Evolutionary conservation across 2,113 vertebrate genomes (phyloP), one percentile per base, ranked within the genome.

Genomic region (Microcebus lehilahytsara): DNA sequence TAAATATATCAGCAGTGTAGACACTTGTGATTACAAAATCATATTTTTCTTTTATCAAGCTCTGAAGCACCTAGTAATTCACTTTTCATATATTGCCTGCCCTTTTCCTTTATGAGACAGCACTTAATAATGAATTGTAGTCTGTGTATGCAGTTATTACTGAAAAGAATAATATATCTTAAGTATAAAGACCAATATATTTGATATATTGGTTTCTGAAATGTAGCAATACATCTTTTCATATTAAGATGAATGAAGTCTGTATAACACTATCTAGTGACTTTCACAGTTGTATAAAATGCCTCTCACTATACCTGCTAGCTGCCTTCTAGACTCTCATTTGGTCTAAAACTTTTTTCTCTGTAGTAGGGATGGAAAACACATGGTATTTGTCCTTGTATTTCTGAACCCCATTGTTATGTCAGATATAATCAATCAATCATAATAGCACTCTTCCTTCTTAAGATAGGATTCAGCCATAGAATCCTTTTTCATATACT

Each of bases 361-460:
- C 46, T 64, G 3, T 64, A 66, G 32, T 75, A 87, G 30, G 22
- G 16, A 72, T 53, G 22, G 12, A 12, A 88, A 53, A 75, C 75
- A 32, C 37, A 92, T 53, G 22, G 2, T n/a, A 88, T 46, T n/a
- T 37, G 12, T 92, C 32, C 27, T 96, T 88, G 27, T 64, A 84
- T n/a, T 75, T n/a, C 51, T 75, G 23, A 9, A 74, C 3, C 37
- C 34, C 34, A 66, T 66, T 92, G 69, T 20, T n/a, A 23, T 88
- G 37, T 88, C 60, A 96, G 60, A 83, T 75, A 83, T 92, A 42
- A 87, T 92, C 88, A 92, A 69, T 37, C 75, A 30, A 83, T 40
- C 67, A 92, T 25, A 25, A 25, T 32, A 42, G 42, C 9, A 75
- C 12, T 27, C 27, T 49, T 79, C 49, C n/a, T 91, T 72, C 66